Percentiles rank a stretch among this genome's conserved stretches.
Evolutionary conservation across 2,797 vertebrate genomes (phyloP).

Genomic region (Cossypha dichroa): DNA sequence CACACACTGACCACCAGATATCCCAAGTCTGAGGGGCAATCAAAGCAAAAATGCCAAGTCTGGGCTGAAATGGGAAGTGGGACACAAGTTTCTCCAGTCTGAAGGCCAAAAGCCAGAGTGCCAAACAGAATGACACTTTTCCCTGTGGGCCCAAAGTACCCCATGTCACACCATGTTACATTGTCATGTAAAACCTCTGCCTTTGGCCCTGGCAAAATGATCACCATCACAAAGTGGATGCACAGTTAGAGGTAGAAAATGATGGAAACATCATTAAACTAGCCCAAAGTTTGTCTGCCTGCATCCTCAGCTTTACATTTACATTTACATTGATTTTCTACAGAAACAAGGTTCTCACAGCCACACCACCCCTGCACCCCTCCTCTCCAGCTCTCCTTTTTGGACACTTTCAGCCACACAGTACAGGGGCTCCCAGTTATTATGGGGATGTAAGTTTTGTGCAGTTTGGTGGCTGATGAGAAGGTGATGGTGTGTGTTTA

Average conservation of each 20-base stretch:
- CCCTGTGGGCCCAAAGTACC: not conserved
- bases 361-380: not conserved
- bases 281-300: not conserved
- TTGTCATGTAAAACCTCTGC: not conserved
- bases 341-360: not conserved
- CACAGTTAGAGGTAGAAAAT: not conserved
- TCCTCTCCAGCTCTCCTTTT: not conserved
- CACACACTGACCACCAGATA: not conserved
- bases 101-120: not conserved
- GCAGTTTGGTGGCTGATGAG: not conserved
- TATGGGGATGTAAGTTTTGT: not conserved
- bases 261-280: not conserved
- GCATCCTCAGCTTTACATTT: not conserved
- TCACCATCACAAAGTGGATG: not conserved
- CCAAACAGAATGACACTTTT: not conserved
- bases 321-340: not conserved
- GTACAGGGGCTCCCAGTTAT: not conserved
- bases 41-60: not conserved
- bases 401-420: not conserved
- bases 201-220: not conserved
- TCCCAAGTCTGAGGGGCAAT: not conserved
- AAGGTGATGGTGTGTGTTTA: not conserved
- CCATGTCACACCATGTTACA: not conserved
- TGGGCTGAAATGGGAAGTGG: rapidly evolving
- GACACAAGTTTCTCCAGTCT: not conserved